Base-by-base conservation (phyloP, 2,888 invertebrate species). In the Lottia scabra region DNA sequence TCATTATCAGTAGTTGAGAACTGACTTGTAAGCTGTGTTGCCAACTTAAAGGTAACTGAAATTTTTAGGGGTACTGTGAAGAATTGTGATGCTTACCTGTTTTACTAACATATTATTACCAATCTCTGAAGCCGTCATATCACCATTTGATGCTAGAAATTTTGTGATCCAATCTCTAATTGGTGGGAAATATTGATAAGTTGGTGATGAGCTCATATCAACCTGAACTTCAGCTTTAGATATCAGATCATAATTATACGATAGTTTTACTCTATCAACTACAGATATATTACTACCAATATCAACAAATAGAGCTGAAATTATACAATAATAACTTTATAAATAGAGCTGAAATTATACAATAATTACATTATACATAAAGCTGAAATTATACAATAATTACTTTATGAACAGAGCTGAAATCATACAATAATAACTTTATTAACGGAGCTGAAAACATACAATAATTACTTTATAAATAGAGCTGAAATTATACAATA, bases 71-170 rank as follows among this genome's bases (percentile, higher is more conserved):
- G 30, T 30, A 16, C 19, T 1, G 16, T n/a, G 19, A 48, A 15
- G 5, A 30, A 30, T 4, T 4, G 3, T 30, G 30, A 30, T 30
- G 30, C 30, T 15, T 67, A 87, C 87, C 85, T 87, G 87, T 78
- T 83, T 78, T 0, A 87, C 85, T 19, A 89, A 82, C 81, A 85
- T 84, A 78, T 88, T 89, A 77, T 88, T 86, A 0, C 88, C 88
- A 43, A 87, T 84, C 67, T 82, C 70, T 6, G 88, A 87, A 1
- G 88, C 88, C 6, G 86, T 87, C 88, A 89, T 89, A 80, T 87
- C 86, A 23, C 85, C 84, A 76, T 89, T 88, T 23, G 77, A 74
- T 26, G 82, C 85, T 8, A 89, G 83, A 73, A 88, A 89, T 38
- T 74, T 75, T 10, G 85, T 80, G 44, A 89, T 86, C 88, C 87